Conservation (phyloP, 2,888 invertebrate species). For the Resseliella maxima region DNA sequence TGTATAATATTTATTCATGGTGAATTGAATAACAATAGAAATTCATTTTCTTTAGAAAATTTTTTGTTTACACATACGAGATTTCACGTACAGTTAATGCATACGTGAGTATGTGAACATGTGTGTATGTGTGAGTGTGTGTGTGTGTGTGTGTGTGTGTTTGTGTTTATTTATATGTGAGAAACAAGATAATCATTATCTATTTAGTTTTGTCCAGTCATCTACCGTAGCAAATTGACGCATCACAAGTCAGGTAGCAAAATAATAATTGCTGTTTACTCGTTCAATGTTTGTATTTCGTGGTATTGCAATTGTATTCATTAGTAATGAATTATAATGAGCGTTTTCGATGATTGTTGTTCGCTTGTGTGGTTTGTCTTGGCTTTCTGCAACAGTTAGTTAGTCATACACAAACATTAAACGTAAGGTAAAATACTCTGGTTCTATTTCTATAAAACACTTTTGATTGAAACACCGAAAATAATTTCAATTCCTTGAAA, state of each 20-base stretch:
- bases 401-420: background rate
- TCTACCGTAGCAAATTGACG: conserved; percentile 24
- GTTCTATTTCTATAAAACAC: background rate
- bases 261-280: conserved; percentile 43
- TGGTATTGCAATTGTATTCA: conserved; percentile 18
- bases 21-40: conserved; percentile 13
- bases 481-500: background rate
- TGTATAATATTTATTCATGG: background rate
- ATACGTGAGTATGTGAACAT: background rate
- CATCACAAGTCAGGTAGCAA: conserved; percentile 54
- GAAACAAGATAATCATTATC: conserved; percentile 24
- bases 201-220: conserved; percentile 51
- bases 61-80: background rate
- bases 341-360: background rate
- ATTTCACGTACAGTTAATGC: background rate
- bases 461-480: conserved; percentile 5
- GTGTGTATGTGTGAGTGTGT: background rate
- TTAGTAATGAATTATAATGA: conserved; percentile 25
- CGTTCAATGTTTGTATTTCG: conserved; percentile 24
- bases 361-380: background rate
- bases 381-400: background rate
- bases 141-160: background rate
- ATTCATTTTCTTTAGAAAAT: background rate
- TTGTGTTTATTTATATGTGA: background rate
- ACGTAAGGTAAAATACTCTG: background rate